Conservation (phyloP, 2,888 invertebrate genomes). For the Entomobrya proxima region DNA sequence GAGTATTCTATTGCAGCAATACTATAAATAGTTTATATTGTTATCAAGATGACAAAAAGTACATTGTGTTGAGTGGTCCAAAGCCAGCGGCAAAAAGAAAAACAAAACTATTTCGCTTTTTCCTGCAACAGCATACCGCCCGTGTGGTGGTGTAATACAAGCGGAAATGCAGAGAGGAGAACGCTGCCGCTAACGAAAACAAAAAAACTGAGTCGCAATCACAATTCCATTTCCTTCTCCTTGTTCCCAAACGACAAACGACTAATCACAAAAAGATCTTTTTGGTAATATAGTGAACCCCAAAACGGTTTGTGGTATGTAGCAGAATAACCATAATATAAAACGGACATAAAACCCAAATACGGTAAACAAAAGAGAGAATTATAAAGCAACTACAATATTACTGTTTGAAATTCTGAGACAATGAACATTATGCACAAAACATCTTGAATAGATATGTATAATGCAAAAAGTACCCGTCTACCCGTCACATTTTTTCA, state of each 20-base stretch:
- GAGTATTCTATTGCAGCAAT: too few relatives aligned
- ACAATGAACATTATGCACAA: too few relatives aligned
- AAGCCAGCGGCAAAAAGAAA: neutral
- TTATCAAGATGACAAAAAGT: too few relatives aligned
- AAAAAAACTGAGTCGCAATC: constrained; percentile 10
- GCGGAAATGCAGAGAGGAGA: constrained; percentile 6
- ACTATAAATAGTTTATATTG: too few relatives aligned
- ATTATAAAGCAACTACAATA: too few relatives aligned
- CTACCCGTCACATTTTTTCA: too few relatives aligned
- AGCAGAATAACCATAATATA: neutral
- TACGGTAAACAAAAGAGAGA: too few relatives aligned
- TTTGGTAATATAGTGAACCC: neutral
- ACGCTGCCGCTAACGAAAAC: neutral
- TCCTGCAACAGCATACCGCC: neutral
- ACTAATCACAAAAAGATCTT: constrained; percentile 6
- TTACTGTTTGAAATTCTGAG: too few relatives aligned
- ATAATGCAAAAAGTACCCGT: too few relatives aligned
- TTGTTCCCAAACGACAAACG: neutral
- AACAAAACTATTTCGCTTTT: neutral
- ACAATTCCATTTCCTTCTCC: constrained; percentile 6
- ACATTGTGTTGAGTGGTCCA: neutral
- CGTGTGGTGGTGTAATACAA: neutral
- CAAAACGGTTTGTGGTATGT: neutral
- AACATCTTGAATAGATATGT: too few relatives aligned
- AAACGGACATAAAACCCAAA: too few relatives aligned